phyloP scores from a whole-genome alignment of 2,888 invertebrate species.

The Polietes domitor region DNA sequence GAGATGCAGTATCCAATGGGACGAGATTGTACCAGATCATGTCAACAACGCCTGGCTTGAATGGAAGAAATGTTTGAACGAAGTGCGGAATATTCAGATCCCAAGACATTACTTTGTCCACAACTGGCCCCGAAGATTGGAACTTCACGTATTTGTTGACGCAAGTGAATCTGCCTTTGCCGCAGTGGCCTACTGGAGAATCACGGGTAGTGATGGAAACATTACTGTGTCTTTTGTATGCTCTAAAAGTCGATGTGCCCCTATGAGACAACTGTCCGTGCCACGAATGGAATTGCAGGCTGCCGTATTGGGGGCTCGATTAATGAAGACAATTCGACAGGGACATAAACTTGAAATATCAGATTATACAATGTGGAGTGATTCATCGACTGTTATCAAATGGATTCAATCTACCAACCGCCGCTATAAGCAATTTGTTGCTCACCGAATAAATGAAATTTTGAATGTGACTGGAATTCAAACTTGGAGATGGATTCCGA shows the following conservation, averaged over 20 bases:
- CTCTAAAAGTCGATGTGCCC: conserved; percentile 28
- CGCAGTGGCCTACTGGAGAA: conserved; percentile 5
- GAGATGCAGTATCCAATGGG: too few relatives aligned
- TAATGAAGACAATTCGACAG: conserved; percentile 13
- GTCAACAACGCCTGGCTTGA: too few relatives aligned
- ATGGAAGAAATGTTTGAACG: too few relatives aligned
- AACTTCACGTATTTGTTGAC: conserved; percentile 30
- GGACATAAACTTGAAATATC: not conserved
- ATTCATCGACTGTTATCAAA: conserved; percentile 35
- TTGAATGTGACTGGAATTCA: conserved; percentile 53
- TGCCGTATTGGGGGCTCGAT: conserved; percentile 32
- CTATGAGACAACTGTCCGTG: conserved; percentile 19
- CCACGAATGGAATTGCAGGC: conserved; percentile 40
- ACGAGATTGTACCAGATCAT: too few relatives aligned
- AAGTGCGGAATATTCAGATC: too few relatives aligned
- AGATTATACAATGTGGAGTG: not conserved
- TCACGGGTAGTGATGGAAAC: not conserved
- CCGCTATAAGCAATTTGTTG: conserved; percentile 41
- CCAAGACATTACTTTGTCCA: not conserved
- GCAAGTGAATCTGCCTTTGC: conserved; percentile 39
- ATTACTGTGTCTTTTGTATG: conserved; percentile 19
- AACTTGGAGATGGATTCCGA: conserved; percentile 70
- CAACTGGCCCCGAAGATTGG: not conserved
- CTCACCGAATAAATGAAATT: conserved; percentile 64
- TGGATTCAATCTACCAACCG: conserved; percentile 38